phyloP scores from a whole-genome alignment of 1,140 invertebrate genomes.

The Ptiloglossa arizonensis region DNA sequence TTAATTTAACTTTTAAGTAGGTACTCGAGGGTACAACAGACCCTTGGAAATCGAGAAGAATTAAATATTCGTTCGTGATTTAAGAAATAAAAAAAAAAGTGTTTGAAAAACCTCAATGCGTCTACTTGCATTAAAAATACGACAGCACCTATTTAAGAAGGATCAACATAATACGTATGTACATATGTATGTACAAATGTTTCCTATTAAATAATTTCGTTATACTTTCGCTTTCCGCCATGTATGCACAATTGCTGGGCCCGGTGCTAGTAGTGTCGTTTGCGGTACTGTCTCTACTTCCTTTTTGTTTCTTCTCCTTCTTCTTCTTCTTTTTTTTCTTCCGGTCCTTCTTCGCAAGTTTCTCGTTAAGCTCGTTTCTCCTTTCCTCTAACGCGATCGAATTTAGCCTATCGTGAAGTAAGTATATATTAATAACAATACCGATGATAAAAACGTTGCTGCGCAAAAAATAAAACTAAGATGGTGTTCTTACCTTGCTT shows the following conservation, averaged over 20 bases:
- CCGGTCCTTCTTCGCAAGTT: conserved; percentile 87
- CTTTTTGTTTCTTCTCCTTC: conserved; percentile 83
- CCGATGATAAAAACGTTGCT: not conserved
- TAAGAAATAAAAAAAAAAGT: no score
- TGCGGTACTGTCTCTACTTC: conserved; percentile 66
- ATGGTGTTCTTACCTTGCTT: conserved; percentile 84
- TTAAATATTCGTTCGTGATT: no score
- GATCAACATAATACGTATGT: no score
- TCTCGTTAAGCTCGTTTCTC: conserved; percentile 87
- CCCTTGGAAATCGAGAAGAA: no score
- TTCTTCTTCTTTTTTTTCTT: conserved; percentile 89
- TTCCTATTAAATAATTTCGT: not conserved
- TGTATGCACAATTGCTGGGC: conserved; percentile 73
- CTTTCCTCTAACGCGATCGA: conserved; percentile 87
- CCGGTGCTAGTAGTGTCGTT: conserved; percentile 78
- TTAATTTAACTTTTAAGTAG: no score
- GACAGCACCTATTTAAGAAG: no score
- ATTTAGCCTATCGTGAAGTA: conserved; percentile 81
- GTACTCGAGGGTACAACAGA: no score
- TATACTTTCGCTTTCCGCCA: conserved; percentile 78
- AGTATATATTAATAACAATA: not conserved
- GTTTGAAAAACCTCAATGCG: no score
- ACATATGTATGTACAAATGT: no score
- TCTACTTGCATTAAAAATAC: no score
- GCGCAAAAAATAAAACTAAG: not conserved